A percentile compares a stretch with the other conserved stretches of the same genome.
Conservation (phyloP, 2,113 vertebrate genomes). For the Silurus asotus region DNA sequence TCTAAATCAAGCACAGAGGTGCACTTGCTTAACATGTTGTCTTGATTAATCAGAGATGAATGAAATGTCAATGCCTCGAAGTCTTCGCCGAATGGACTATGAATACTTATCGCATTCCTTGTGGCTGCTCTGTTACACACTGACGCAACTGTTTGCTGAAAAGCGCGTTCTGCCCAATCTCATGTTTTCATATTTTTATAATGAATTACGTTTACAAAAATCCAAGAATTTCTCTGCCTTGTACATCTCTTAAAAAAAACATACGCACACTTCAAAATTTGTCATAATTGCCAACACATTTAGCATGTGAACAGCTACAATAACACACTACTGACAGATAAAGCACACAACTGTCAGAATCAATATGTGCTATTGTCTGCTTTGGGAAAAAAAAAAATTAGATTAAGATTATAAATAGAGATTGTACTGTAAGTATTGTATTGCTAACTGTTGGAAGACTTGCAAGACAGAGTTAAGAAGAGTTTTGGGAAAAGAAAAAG, state of each 20-base stretch:
- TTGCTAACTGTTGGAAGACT: neutral
- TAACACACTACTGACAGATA: constrained; percentile 12
- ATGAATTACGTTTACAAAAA: constrained; percentile 9
- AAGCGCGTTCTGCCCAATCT: neutral
- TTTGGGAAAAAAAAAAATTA: neutral
- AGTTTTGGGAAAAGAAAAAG: neutral
- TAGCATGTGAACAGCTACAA: constrained; percentile 16
- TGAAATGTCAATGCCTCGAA: neutral
- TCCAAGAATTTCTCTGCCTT: neutral
- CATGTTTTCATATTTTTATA: constrained; percentile 32
- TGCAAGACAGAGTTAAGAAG: neutral
- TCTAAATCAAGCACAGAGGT: constrained; percentile 31
- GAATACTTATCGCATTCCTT: neutral
- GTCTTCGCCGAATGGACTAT: neutral
- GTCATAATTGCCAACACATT: neutral
- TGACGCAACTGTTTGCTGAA: constrained; percentile 7
- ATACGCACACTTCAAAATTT: neutral
- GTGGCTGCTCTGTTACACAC: constrained; percentile 9
- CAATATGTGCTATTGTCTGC: neutral
- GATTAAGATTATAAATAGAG: neutral
- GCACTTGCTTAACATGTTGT: constrained; percentile 21
- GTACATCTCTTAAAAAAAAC: neutral
- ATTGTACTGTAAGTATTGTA: neutral
- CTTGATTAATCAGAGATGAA: constrained; percentile 14
- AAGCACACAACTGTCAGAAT: neutral